Conservation (phyloP, 2,113 vertebrate species). For the Epinephelus fuscoguttatus region DNA sequence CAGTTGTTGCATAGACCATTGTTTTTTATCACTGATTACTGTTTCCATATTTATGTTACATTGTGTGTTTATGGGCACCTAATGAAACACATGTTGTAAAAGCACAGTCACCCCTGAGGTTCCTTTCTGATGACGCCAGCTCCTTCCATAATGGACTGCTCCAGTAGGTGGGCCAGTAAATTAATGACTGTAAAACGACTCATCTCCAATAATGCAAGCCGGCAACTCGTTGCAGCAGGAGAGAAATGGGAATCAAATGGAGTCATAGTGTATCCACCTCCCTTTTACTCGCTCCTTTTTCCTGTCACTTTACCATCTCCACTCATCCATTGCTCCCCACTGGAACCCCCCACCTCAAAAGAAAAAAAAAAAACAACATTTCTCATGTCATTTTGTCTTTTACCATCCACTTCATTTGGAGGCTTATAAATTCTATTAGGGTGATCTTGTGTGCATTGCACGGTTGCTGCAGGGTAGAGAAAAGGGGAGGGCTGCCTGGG, state of each 20-base stretch:
- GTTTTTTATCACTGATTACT: slow-evolving; percentile 48
- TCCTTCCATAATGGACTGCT: slow-evolving; percentile 60
- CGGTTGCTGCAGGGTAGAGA: slow-evolving; percentile 46
- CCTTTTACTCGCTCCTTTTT: slow-evolving; percentile 14
- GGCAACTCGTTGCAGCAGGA: slow-evolving; percentile 43
- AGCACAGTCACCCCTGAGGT: slow-evolving; percentile 52
- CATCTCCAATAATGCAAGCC: slow-evolving; percentile 70
- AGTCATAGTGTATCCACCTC: slow-evolving; percentile 25
- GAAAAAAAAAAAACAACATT: background rate
- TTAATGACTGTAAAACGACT: slow-evolving; percentile 71
- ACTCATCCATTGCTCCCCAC: slow-evolving; percentile 17
- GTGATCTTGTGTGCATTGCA: slow-evolving; percentile 38
- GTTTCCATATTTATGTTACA: slow-evolving; percentile 61
- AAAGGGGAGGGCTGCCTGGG: slow-evolving; percentile 27
- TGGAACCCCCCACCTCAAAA: background rate
- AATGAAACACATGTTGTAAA: slow-evolving; percentile 68
- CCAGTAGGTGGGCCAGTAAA: slow-evolving; percentile 55
- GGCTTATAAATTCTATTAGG: slow-evolving; percentile 72
- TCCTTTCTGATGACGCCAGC: slow-evolving; percentile 58
- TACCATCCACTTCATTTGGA: slow-evolving; percentile 68
- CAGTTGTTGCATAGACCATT: slow-evolving; percentile 21
- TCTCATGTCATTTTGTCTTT: slow-evolving; percentile 61
- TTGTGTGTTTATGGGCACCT: slow-evolving; percentile 53
- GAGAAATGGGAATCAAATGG: slow-evolving; percentile 57
- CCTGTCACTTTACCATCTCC: slow-evolving; percentile 37